A percentile compares a stretch with the other conserved stretches of the same genome.
Conservation (phyloP, 2,888 invertebrate genomes). For the Plutella xylostella region DNA sequence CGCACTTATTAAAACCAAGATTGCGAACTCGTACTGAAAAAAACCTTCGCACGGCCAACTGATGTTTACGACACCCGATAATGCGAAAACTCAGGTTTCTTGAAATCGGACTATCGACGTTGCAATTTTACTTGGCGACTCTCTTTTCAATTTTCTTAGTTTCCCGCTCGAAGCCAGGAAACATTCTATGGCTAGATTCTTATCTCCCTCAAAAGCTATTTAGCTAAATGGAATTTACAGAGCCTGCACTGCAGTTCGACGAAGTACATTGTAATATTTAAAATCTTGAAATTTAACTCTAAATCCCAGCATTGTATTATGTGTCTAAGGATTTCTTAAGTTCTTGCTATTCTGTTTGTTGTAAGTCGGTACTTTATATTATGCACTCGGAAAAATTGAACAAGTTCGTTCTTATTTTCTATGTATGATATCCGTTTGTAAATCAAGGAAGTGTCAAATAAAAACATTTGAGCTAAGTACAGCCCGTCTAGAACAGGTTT, state of each 20-base stretch:
- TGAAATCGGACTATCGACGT: conserved; percentile 60
- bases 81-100: conserved; percentile 57
- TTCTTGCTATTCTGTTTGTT: conserved; percentile 29
- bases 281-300: conserved; percentile 64
- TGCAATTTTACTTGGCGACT: conserved; percentile 60
- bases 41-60: conserved; percentile 17
- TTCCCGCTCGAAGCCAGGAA: conserved; percentile 56
- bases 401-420: too few species aligned
- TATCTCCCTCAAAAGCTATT: conserved; percentile 68
- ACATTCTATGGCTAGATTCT: conserved; percentile 68
- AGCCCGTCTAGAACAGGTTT: too few species aligned
- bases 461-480: too few species aligned
- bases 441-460: too few species aligned
- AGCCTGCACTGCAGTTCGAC: conserved; percentile 68
- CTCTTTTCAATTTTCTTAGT: conserved; percentile 70
- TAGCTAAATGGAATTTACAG: conserved; percentile 70
- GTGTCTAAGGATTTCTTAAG: conserved; percentile 45
- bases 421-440: too few species aligned
- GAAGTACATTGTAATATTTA: conserved; percentile 67
- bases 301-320: conserved; percentile 54
- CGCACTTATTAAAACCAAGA: conserved; percentile 70
- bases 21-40: conserved; percentile 46
- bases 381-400: conserved; percentile 52
- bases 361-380: conserved; percentile 34
- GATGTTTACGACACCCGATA: conserved; percentile 53